Conservation (phyloP, 2,113 vertebrate species). For the Ceyx cyanopectus region DNA sequence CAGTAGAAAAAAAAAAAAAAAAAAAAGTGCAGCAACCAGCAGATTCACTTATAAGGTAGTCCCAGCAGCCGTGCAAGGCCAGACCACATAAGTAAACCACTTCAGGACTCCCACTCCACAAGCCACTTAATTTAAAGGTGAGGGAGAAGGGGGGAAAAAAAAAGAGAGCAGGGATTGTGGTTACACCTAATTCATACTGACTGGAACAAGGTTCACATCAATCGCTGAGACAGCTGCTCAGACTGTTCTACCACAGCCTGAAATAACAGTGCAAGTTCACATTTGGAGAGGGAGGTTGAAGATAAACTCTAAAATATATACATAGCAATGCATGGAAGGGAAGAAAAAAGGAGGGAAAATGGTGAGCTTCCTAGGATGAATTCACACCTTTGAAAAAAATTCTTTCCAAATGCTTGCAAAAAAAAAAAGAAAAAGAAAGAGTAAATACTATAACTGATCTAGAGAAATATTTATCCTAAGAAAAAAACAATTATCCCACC, state of each 20-base stretch:
- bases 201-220: neutral
- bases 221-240: neutral
- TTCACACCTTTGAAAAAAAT: neutral
- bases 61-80: neutral
- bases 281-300: neutral
- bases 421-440: neutral
- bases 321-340: accelerated
- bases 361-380: neutral
- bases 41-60: neutral
- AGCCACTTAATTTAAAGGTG: neutral
- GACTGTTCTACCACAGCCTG: neutral
- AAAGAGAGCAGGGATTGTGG: neutral
- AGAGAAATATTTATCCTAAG: neutral
- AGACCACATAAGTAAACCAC: neutral
- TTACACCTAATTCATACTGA: neutral
- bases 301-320: constrained; percentile 14
- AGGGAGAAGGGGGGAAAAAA: neutral
- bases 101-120: neutral
- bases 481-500: neutral
- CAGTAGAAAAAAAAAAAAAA: neutral
- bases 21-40: neutral
- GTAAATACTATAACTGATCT: neutral
- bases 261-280: constrained; percentile 4
- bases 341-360: neutral
- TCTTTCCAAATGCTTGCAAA: neutral